These are phyloP conservation scores for Apus apus DNA, from an alignment of 2,113 vertebrate species.

Conservation along the genomic window DNA sequence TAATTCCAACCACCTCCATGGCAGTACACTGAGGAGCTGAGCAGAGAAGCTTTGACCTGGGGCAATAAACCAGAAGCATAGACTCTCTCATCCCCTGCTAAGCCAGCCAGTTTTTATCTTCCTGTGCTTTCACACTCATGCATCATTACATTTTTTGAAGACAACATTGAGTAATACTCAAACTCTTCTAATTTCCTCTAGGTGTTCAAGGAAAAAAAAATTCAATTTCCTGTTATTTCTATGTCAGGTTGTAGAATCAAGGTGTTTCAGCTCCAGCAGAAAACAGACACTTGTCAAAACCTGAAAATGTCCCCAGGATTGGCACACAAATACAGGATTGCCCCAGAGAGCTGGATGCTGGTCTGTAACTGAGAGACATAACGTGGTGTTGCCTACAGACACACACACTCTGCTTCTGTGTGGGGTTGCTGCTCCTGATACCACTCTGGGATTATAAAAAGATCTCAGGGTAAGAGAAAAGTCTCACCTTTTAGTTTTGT, in stretches of 20 bases:
- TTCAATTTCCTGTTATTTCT: background rate
- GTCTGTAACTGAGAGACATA: background rate
- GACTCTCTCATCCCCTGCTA: background rate
- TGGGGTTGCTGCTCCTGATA: background rate
- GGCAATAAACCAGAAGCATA: background rate
- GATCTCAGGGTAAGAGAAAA: background rate
- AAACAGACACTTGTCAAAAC: constrained; percentile 17
- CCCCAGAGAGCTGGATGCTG: background rate
- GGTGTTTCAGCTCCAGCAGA: constrained; percentile 12
- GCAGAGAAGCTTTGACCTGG: background rate
- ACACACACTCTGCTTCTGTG: background rate
- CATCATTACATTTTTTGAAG: background rate
- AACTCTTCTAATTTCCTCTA: background rate
- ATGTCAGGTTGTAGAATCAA: background rate
- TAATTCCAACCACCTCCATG: background rate
- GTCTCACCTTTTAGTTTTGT: background rate
- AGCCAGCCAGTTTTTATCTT: background rate
- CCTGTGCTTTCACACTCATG: background rate
- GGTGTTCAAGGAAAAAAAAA: background rate
- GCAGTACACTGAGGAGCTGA: background rate
- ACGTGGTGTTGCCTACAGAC: background rate
- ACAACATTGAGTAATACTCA: background rate
- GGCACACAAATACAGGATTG: background rate
- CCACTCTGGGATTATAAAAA: background rate
- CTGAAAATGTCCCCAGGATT: background rate